Percentiles rank a stretch among this genome's conserved stretches.
Evolutionary conservation across 1,140 invertebrate genomes (phyloP).

Genomic region (Leucophenga varia): DNA sequence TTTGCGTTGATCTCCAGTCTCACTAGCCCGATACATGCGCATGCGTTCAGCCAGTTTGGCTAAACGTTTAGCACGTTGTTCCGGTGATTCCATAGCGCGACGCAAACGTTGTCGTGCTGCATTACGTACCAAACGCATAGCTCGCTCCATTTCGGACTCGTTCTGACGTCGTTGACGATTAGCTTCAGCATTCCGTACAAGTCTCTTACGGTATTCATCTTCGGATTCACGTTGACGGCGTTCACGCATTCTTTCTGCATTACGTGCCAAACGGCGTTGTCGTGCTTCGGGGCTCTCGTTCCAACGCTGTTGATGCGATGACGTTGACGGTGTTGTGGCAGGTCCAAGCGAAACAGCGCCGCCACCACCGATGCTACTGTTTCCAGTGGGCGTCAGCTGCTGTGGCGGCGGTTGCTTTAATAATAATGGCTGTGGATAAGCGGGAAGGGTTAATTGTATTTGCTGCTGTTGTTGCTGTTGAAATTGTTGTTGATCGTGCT

Average conservation of each 20-base stretch:
- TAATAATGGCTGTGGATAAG: conserved; percentile 32
- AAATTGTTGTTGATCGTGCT: conserved; percentile 24
- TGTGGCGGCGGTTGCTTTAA: conserved; percentile 38
- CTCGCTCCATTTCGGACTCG: conserved; percentile 46
- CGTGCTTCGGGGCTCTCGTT: conserved; percentile 55
- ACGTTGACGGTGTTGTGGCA: conserved; percentile 15
- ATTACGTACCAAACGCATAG: conserved; percentile 52
- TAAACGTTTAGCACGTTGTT: conserved; percentile 58
- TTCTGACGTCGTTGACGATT: conserved; percentile 48
- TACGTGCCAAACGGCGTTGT: conserved; percentile 50
- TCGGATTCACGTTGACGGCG: conserved; percentile 50
- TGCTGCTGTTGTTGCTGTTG: conserved; percentile 29
- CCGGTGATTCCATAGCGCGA: conserved; percentile 57
- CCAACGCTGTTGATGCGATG: conserved; percentile 46
- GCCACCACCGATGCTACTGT: conserved; percentile 5
- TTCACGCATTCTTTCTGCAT: conserved; percentile 56
- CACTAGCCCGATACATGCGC: conserved; percentile 53
- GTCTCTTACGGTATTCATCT: conserved; percentile 50
- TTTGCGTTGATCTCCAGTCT: conserved; percentile 59
- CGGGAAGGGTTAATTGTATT: conserved; percentile 33
- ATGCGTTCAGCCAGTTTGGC: conserved; percentile 58
- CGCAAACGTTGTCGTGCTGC: conserved; percentile 48
- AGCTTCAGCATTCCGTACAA: conserved; percentile 50
- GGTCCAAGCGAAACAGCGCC: conserved; percentile 11
- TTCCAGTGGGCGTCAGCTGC: conserved; percentile 13